Evolutionary conservation across 2,113 vertebrate genomes (phyloP).

Genomic region (Thunnus maccoyii): DNA sequence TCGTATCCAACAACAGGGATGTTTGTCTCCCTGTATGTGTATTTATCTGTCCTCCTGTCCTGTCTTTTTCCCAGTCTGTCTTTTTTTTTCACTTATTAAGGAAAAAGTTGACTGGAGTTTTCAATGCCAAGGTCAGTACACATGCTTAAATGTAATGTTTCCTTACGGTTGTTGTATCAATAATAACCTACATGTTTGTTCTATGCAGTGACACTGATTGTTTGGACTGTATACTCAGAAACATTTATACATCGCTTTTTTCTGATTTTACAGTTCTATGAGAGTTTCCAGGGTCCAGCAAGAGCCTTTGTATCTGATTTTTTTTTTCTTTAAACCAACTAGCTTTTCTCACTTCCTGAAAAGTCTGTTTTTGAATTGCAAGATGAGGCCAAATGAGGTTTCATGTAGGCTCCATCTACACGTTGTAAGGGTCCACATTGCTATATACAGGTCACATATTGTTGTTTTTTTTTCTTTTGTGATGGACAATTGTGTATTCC

Average conservation of each 20-base stretch:
- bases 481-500: conserved; percentile 75
- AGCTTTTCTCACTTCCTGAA: conserved; percentile 25
- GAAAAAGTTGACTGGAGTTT: conserved; percentile 22
- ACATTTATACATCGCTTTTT: conserved; percentile 13
- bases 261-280: conserved; percentile 34
- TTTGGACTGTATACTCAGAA: conserved; percentile 14
- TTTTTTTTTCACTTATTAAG: conserved; percentile 1
- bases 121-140: conserved; percentile 3
- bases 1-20: conserved; percentile 34
- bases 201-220: conserved; percentile 56
- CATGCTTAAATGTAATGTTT: conserved; percentile 12
- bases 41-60: conserved; percentile 22
- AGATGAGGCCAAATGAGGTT: conserved; percentile 35
- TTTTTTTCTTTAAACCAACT: conserved; percentile 31
- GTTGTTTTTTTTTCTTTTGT: conserved; percentile 61
- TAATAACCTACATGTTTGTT: conserved; percentile 41
- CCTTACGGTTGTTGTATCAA: conserved; percentile 13
- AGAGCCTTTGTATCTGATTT: conserved; percentile 45
- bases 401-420: conserved; percentile 17
- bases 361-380: conserved; percentile 10
- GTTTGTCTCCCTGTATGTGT: conserved; percentile 26
- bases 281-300: conserved; percentile 48
- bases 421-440: conserved; percentile 47
- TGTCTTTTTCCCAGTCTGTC: conserved; percentile 17
- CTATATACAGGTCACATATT: conserved; percentile 49